A percentile compares a stretch with the other conserved stretches of the same genome.
phyloP scores from a whole-genome alignment of 2,113 vertebrate species.

The Corythaeola cristata region DNA sequence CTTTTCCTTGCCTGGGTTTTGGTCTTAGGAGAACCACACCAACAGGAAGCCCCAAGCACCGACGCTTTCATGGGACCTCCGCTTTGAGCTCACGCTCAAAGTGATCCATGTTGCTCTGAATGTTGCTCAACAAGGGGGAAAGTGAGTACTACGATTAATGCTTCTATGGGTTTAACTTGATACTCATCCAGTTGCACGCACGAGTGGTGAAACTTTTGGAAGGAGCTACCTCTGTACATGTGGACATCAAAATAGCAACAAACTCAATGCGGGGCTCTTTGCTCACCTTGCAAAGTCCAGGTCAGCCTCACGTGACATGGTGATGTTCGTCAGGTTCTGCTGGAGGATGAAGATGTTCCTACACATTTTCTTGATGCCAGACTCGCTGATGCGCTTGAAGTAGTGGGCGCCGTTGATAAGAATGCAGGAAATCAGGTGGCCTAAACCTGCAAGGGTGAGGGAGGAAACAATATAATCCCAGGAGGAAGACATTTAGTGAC shows the following conservation, averaged over 20 bases:
- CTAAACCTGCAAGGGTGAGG: conserved; percentile 80
- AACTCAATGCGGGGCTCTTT: fast-evolving
- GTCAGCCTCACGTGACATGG: conserved; percentile 97
- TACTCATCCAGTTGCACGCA: fast-evolving
- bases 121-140: fast-evolving
- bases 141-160: fast-evolving
- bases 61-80: neutral
- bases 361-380: conserved; percentile 99
- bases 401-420: conserved; percentile 98
- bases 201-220: fast-evolving
- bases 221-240: neutral
- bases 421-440: conserved; percentile 97
- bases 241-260: fast-evolving
- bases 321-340: conserved; percentile 99
- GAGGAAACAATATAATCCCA: neutral
- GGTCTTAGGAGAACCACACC: neutral
- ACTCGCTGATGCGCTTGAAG: conserved; percentile 98
- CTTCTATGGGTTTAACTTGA: fast-evolving
- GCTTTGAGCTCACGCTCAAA: neutral
- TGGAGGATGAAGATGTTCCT: conserved; percentile 98
- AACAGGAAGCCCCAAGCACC: neutral
- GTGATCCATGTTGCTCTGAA: neutral
- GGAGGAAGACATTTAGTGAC: neutral
- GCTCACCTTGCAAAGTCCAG: conserved; percentile 94
- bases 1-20: neutral